Evolutionary conservation across 2,797 vertebrate genomes (phyloP).

Genomic region (Silurus lanzhouensis): DNA sequence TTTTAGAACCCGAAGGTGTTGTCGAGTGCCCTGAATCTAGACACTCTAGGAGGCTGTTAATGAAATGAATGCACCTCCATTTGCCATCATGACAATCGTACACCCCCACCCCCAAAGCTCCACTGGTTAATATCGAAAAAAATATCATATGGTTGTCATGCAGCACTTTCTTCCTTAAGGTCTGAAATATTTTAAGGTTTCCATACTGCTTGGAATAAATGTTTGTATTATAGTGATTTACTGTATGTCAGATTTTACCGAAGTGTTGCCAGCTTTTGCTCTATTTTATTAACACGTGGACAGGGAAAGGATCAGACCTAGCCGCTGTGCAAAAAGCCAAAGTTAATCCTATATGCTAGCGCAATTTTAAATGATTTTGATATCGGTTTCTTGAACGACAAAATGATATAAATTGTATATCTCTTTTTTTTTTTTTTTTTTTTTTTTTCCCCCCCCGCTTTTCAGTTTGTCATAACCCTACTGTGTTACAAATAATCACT

Average conservation of each 20-base stretch:
- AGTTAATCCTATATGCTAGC: slow-evolving; percentile 55
- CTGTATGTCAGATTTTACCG: slow-evolving; percentile 50
- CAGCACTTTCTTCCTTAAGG: slow-evolving; percentile 81
- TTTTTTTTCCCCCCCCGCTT: background rate
- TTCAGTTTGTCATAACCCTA: slow-evolving; percentile 17
- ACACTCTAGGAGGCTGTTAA: slow-evolving; percentile 62
- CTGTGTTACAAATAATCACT: slow-evolving; percentile 35
- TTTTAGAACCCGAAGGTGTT: slow-evolving; percentile 9
- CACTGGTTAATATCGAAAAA: slow-evolving; percentile 64
- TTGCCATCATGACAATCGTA: slow-evolving; percentile 77
- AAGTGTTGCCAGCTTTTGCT: slow-evolving; percentile 51
- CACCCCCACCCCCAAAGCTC: slow-evolving; percentile 63
- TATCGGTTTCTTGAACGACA: slow-evolving; percentile 49
- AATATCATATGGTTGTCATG: slow-evolving; percentile 72
- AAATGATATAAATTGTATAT: slow-evolving; percentile 57
- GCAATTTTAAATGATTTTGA: slow-evolving; percentile 49
- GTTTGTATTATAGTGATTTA: slow-evolving; percentile 52
- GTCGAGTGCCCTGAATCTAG: slow-evolving; percentile 19
- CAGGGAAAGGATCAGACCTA: slow-evolving; percentile 58
- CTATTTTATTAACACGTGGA: slow-evolving; percentile 35
- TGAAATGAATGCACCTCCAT: slow-evolving; percentile 35
- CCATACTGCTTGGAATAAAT: slow-evolving; percentile 48
- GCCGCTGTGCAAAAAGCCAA: slow-evolving; percentile 66
- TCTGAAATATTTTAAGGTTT: slow-evolving; percentile 71
- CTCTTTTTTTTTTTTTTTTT: slow-evolving; percentile 15